phyloP scores from a whole-genome alignment of 2,113 vertebrate genomes.

The Carettochelys insculpta region DNA sequence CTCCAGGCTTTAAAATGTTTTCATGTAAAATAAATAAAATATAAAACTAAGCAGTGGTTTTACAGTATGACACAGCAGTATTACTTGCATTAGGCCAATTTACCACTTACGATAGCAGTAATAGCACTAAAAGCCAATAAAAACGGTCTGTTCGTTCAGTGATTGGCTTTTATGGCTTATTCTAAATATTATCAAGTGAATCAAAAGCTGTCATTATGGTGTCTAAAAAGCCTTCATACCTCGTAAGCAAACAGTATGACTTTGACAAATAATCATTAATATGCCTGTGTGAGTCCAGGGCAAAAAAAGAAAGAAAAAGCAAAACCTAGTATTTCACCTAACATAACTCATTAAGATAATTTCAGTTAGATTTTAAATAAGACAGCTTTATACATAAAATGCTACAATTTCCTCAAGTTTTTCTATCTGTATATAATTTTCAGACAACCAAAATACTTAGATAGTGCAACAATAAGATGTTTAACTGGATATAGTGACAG shows the following conservation, averaged over 20 bases:
- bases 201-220: constrained; percentile 80
- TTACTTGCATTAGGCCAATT: constrained; percentile 82
- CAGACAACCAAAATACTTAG: constrained; percentile 6
- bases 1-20: constrained; percentile 10
- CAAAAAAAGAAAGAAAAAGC: constrained; percentile 52
- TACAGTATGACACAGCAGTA: constrained; percentile 79
- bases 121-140: constrained; percentile 85
- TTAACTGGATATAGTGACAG: neutral
- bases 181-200: constrained; percentile 84
- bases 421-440: constrained; percentile 22
- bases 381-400: constrained; percentile 70
- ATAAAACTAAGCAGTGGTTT: constrained; percentile 63
- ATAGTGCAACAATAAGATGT: neutral
- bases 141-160: constrained; percentile 78
- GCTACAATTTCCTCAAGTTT: constrained; percentile 25
- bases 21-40: constrained; percentile 73
- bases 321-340: constrained; percentile 75
- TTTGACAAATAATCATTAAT: constrained; percentile 84
- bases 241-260: constrained; percentile 85
- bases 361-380: constrained; percentile 76
- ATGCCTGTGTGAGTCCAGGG: constrained; percentile 69
- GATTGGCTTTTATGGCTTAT: constrained; percentile 81
- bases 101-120: constrained; percentile 81
- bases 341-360: constrained; percentile 75
- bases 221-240: constrained; percentile 81